Base-by-base conservation (phyloP, 1,140 invertebrate species). In the Dryas iulia region DNA sequence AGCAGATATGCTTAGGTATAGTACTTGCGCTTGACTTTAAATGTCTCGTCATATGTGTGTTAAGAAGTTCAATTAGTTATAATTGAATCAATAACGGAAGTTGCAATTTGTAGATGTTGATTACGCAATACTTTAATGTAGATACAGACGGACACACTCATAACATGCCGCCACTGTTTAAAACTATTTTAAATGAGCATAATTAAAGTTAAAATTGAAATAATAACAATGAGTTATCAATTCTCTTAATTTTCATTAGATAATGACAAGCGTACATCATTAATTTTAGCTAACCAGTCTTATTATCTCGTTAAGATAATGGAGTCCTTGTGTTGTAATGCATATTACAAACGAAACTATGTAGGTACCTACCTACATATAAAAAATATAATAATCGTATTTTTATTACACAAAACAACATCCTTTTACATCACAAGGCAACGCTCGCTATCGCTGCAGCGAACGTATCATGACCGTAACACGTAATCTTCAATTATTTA, bases 31-130 rank as follows among this genome's bases (percentile, higher is more conserved):
- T 47, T 60, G 12, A 28, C 25, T 33, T 63, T 64, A 30, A 64
- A 24, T 18, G 61, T 56, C 52, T 33, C 21, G 47, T 24, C 61
- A 31, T 25, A 62, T 21, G 47, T 63, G 28, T 63, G n/a, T 54
- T 63, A 63, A 68, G 47, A 61, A 66, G 58, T 58, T 72, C 59
- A 78, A 78, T 78, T 73, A 74, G 63, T 39, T 59, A 56, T 75
- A 78, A 78, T 78, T 78, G 76, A 78, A 78, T 78, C 73, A 68
- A 77, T 72, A 71, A 62, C 66, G 67, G 65, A 68, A 59, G 62
- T 72, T 47, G 66, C 64, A 72, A 66, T 65, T 69, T 65, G 61
- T 70, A 67, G 58, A 63, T 68, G 58, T 35, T 56, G 24, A 61
- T 70, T 65, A 57, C 61, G 68, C 65, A 69, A 69, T 54, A 25